These are phyloP conservation scores for Athetis lepigone DNA, from an alignment of 2,888 invertebrate genomes.

Conservation along the genomic window DNA sequence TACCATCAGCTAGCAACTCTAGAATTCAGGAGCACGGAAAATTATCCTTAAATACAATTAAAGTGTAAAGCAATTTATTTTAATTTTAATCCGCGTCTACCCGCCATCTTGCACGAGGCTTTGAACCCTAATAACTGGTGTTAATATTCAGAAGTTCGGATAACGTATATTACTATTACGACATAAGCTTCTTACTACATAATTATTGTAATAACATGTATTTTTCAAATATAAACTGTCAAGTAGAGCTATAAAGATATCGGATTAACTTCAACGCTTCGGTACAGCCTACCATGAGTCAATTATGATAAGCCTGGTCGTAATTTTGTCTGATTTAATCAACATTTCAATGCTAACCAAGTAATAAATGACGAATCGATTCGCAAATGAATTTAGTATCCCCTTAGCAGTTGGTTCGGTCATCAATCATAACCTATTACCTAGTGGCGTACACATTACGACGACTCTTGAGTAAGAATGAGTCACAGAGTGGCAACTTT, in stretches of 20 bases:
- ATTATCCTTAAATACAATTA: slow-evolving; percentile 90
- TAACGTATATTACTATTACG: slow-evolving; percentile 73
- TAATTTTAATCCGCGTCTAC: slow-evolving; percentile 86
- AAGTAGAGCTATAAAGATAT: slow-evolving; percentile 45
- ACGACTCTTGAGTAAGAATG: slow-evolving; percentile 9
- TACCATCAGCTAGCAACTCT: slow-evolving; percentile 81
- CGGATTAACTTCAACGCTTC: slow-evolving; percentile 53
- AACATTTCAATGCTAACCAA: slow-evolving; percentile 71
- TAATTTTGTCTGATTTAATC: slow-evolving; percentile 65
- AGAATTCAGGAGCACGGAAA: slow-evolving; percentile 89
- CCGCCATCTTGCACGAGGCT: slow-evolving; percentile 74
- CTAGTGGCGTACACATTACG: slow-evolving; percentile 46
- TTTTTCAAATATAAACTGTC: slow-evolving; percentile 25
- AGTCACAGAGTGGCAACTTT: slow-evolving; percentile 47
- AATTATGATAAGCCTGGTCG: slow-evolving; percentile 47
- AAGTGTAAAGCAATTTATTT: slow-evolving; percentile 89
- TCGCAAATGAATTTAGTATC: slow-evolving; percentile 77
- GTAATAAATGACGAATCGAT: slow-evolving; percentile 79
- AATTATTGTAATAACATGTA: slow-evolving; percentile 50
- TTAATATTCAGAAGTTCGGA: slow-evolving; percentile 79
- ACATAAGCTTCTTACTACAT: slow-evolving; percentile 72
- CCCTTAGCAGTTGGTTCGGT: slow-evolving; percentile 67
- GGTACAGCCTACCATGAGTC: slow-evolving; percentile 19
- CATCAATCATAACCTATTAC: slow-evolving; percentile 77
- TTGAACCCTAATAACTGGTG: slow-evolving; percentile 75